Base-by-base conservation (phyloP, 1,140 invertebrate genomes). In the Ephestia elutella region DNA sequence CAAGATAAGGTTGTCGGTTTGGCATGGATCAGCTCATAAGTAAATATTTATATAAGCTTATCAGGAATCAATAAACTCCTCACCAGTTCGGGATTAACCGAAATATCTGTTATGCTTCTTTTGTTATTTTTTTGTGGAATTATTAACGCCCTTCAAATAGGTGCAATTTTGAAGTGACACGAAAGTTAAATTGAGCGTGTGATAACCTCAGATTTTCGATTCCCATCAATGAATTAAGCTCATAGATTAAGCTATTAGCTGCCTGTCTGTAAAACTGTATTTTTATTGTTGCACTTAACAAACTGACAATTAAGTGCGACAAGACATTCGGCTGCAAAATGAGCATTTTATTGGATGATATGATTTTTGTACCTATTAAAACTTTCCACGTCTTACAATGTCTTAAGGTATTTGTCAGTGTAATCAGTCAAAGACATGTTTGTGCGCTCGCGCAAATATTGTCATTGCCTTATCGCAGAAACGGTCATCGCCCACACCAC, bases 381-480 rank as follows among this genome's bases (percentile, higher is more conserved):
- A 44, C 2, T 44, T 44, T 44, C n/a, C 38, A 44, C 13, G 21
- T 21, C 49, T 50, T 50, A 21, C 9, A 53, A 53, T 25, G 11
- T 53, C 2, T 25, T 20, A 10, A 21, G 19, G 21, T 53, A n/a
- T 53, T 53, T 25, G 20, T 25, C 50, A 53, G 21, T 57, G 50
- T 57, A 59, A 62, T 35, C 63, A 48, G 59, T 63, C 54, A 63
- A 60, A 56, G 63, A 58, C 44, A 59, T 44, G 38, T 35, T 35
- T 35, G 32, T 58, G 59, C 59, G 56, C 28, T 28, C 13, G 58
- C 17, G 65, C 60, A 71, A 71, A 68, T 67, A 67, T 63, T 63
- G 63, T 68, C 58, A 44, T 25, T 60, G 59, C 56, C 50, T 67
- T 66, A 67, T 70, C 64, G 60, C 38, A 49, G 51, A 53, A 60